Conservation (phyloP, 1,140 invertebrate genomes). For the Hesperophylax magnus region DNA sequence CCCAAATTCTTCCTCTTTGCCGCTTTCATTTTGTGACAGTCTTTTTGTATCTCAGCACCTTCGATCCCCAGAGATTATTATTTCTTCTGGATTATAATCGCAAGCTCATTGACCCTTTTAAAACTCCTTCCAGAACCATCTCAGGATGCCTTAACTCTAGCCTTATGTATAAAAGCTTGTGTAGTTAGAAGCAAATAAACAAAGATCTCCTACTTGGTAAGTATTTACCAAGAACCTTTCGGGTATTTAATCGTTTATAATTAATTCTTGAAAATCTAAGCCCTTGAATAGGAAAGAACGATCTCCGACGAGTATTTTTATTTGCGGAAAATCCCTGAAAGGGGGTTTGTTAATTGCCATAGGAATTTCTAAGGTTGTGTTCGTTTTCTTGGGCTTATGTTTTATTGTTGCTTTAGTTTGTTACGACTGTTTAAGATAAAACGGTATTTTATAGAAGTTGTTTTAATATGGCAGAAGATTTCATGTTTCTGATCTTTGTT, state of each 20-base stretch:
- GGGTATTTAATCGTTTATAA: neutral
- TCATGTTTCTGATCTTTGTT: no score
- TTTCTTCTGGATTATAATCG: neutral
- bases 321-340: neutral
- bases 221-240: neutral
- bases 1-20: no score
- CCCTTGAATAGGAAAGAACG: neutral
- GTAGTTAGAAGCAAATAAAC: neutral
- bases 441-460: no score
- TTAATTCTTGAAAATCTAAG: neutral
- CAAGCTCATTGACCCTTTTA: neutral
- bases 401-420: neutral
- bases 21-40: no score
- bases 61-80: neutral
- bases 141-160: neutral
- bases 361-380: neutral
- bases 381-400: neutral
- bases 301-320: neutral
- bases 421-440: no score
- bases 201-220: neutral
- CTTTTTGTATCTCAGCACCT: neutral
- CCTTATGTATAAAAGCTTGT: neutral
- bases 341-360: neutral
- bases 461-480: no score
- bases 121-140: neutral